Percentiles rank a stretch among this genome's conserved stretches.
Conservation (phyloP, 2,797 vertebrate genomes). For the Enteromius radiatus region DNA sequence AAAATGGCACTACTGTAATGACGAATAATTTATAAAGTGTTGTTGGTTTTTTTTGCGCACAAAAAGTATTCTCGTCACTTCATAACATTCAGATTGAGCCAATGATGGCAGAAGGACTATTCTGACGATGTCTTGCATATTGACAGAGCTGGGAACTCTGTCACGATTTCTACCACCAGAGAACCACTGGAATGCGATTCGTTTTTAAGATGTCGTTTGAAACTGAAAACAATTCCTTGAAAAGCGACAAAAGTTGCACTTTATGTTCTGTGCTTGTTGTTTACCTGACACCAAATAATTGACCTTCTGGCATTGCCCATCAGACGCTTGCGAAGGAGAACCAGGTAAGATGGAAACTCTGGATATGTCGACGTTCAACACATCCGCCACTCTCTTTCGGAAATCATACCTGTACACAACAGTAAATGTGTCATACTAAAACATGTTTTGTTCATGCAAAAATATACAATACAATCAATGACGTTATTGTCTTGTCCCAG, state of each 20-base stretch:
- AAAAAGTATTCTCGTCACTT: too few relatives aligned
- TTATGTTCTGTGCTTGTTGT: not conserved
- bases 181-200: too few relatives aligned
- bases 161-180: too few relatives aligned
- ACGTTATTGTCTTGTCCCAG: not conserved
- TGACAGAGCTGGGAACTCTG: too few relatives aligned
- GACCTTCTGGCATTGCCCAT: constrained; percentile 70
- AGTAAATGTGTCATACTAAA: not conserved
- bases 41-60: too few relatives aligned
- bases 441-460: not conserved
- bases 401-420: constrained; percentile 73
- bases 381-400: constrained; percentile 71
- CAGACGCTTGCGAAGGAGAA: constrained; percentile 46
- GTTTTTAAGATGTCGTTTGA: not conserved
- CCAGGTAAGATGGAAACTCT: constrained; percentile 74
- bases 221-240: not conserved
- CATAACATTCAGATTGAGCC: too few relatives aligned
- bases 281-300: constrained; percentile 76
- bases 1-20: too few relatives aligned
- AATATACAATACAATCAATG: not conserved
- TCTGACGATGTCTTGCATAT: too few relatives aligned
- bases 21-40: too few relatives aligned
- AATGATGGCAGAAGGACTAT: too few relatives aligned
- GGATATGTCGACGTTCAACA: constrained; percentile 57
- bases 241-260: not conserved